Evolutionary conservation across 1,140 invertebrate species (phyloP), one percentile per base, ranked within the genome.

Genomic region (Bombus waltoni): DNA sequence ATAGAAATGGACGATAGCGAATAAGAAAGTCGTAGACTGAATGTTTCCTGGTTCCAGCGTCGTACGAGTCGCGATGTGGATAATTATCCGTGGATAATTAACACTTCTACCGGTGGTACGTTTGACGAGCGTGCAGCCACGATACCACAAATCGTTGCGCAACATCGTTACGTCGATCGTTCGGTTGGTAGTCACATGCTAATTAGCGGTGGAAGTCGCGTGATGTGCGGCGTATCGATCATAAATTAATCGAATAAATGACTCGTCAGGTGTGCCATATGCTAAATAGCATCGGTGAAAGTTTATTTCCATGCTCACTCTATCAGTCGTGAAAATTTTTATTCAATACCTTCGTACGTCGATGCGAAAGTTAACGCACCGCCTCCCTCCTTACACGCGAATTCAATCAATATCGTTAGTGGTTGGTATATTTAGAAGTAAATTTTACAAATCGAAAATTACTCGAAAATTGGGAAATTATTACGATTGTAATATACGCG

Each of bases 71-170:
- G 35, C 82, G 28, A 38, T 53, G 65, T 65, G 35, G 74, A 86
- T 90, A 90, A 90, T 90, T 89, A 90, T 62, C 59, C 66, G 65
- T 65, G 35, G 74, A 86, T 90, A 90, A 90, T 90, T 90, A 90
- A 84, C 83, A 73, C 88, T 77, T 88, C 74, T 40, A 59, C 28
- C 42, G 70, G 65, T 89, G 65, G 70, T 75, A 80, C 74, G 79
- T 80, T 68, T 35, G 38, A 53, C 66, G 75, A 83, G 84, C 40
- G 82, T 62, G 76, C 73, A 65, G 62, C 38, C 72, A 65, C 66
- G 81, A 47, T 85, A 73, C 79, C 79, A 76, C 68, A 86, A 81
- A 86, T 75, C 57, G 47, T 89, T 89, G 59, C 72, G 80, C 73
- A 89, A 89, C 70, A 44, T 62, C 53, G 83, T 88, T 88, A 88